Evolutionary conservation across 1,140 invertebrate species (phyloP).

Genomic region (Ditylenchus dipsaci): DNA sequence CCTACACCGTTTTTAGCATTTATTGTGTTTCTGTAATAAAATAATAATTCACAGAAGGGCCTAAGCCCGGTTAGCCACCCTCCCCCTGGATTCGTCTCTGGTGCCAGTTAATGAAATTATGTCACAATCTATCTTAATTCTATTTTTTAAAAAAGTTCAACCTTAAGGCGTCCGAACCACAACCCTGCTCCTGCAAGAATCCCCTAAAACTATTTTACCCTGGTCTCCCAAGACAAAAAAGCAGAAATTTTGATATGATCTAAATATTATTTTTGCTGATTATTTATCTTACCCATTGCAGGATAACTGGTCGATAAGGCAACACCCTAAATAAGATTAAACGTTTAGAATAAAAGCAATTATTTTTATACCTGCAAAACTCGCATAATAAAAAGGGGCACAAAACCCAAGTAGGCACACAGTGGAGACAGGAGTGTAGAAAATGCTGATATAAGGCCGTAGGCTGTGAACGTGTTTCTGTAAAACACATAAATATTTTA

Average conservation of each 20-base stretch:
- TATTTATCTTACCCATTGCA: conserved; percentile 36
- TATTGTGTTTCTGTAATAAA: too few species aligned
- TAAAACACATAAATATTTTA: background rate
- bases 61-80: too few species aligned
- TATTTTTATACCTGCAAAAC: background rate
- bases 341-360: background rate
- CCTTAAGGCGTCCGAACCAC: background rate
- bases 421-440: conserved; percentile 47
- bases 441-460: conserved; percentile 48
- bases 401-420: conserved; percentile 20
- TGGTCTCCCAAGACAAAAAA: too few species aligned
- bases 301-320: conserved; percentile 16
- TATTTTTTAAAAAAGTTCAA: conserved; percentile 1
- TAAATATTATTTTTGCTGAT: too few species aligned
- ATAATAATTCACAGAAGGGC: too few species aligned
- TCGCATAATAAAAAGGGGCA: conserved; percentile 5
- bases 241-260: too few species aligned
- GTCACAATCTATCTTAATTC: too few species aligned
- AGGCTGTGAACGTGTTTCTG: conserved; percentile 33
- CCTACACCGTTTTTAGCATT: too few species aligned
- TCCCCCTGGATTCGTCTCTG: too few species aligned
- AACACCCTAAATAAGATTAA: background rate
- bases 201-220: too few species aligned
- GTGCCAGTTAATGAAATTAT: too few species aligned
- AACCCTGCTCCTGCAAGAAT: too few species aligned